Conservation (phyloP, 2,797 vertebrate species). For the Gallirallus australis region DNA sequence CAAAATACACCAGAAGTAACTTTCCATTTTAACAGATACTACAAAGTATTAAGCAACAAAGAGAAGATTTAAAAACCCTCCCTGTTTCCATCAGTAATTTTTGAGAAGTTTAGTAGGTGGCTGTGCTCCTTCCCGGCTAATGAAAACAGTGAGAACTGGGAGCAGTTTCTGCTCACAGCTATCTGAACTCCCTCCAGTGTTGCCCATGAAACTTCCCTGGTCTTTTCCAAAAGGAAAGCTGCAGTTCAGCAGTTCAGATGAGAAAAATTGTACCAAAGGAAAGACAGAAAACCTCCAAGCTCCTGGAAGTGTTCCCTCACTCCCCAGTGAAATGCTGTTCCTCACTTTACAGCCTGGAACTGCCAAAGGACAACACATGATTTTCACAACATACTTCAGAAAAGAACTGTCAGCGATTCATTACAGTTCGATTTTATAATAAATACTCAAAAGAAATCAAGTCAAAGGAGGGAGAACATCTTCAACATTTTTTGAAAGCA, state of each 20-base stretch:
- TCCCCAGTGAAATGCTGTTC: not conserved
- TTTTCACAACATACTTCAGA: not conserved
- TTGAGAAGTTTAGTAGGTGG: not conserved
- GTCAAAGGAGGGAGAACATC: not conserved
- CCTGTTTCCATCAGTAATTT: not conserved
- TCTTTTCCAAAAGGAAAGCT: not conserved
- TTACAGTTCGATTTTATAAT: not conserved
- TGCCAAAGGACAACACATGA: not conserved
- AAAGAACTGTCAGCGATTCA: not conserved
- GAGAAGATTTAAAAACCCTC: not conserved
- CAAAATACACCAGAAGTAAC: not conserved
- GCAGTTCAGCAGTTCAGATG: not conserved
- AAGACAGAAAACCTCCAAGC: not conserved
- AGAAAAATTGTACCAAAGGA: not conserved
- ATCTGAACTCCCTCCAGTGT: not conserved
- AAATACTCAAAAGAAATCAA: constrained; percentile 8
- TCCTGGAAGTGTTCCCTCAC: not conserved
- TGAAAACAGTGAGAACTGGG: not conserved
- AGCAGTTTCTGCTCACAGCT: not conserved
- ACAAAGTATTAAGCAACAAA: not conserved
- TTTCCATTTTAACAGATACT: not conserved
- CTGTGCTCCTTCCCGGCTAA: not conserved
- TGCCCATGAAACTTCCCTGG: not conserved
- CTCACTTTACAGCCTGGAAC: not conserved
- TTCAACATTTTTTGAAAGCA: not conserved